phyloP scores from a whole-genome alignment of 2,888 invertebrate genomes.

The Cyrtodaria siliqua region DNA sequence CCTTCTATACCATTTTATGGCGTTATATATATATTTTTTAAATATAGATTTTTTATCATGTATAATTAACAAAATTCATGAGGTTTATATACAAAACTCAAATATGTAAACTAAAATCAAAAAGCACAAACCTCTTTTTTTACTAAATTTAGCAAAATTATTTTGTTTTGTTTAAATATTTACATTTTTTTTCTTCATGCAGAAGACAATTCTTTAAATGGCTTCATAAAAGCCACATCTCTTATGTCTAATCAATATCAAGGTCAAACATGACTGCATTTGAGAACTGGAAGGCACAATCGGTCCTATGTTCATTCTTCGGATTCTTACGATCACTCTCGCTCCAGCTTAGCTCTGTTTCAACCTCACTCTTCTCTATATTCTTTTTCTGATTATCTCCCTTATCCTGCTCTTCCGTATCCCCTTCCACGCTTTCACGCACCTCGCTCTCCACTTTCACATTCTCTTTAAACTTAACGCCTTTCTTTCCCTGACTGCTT shows the following conservation, averaged over 20 bases:
- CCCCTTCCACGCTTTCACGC: constrained; percentile 4
- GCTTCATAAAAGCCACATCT: neutral
- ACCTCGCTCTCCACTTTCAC: constrained; percentile 9
- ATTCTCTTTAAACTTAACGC: neutral
- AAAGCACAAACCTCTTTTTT: too few species aligned
- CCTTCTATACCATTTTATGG: too few species aligned
- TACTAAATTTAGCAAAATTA: too few species aligned
- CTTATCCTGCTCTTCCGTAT: constrained; percentile 30
- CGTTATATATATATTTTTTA: too few species aligned
- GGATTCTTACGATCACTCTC: constrained; percentile 45
- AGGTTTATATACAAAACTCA: too few species aligned
- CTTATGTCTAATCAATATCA: constrained; percentile 75
- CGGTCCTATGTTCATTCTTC: constrained; percentile 76
- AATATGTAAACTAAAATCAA: too few species aligned
- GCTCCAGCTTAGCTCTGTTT: constrained; percentile 76
- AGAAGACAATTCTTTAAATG: neutral
- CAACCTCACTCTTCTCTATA: constrained; percentile 50
- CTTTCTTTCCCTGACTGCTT: constrained; percentile 3
- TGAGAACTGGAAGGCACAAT: constrained; percentile 82
- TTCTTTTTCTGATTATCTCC: constrained; percentile 42
- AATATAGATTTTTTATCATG: too few species aligned
- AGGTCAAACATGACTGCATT: constrained; percentile 84
- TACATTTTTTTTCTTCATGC: neutral
- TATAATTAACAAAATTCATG: too few species aligned
- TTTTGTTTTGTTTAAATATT: too few species aligned